Percentiles rank a stretch among this genome's conserved stretches.
These are phyloP conservation scores for Cotesia vestalis DNA, from an alignment of 1,140 invertebrate genomes.

Conservation along the genomic window DNA sequence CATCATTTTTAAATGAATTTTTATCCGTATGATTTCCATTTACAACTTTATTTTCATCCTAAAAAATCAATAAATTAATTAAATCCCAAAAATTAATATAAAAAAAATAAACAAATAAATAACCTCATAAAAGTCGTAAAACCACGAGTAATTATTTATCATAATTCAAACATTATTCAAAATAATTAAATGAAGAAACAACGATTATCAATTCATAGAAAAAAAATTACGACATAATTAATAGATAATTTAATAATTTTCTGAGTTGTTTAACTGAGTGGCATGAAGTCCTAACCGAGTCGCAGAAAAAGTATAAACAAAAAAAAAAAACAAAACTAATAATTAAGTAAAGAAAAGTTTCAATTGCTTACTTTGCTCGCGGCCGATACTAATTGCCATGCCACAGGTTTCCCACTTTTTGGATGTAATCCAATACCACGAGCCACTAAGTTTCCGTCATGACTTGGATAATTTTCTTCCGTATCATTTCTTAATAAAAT, in stretches of 20 bases:
- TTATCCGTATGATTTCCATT: too few relatives aligned
- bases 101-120: too few relatives aligned
- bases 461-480: conserved; percentile 33
- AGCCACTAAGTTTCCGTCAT: conserved; percentile 44
- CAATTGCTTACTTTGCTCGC: conserved; percentile 42
- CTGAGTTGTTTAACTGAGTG: neutral
- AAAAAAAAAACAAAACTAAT: conserved; percentile 8
- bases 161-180: too few relatives aligned
- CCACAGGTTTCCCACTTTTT: conserved; percentile 43
- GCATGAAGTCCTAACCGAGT: conserved; percentile 7
- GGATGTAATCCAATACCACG: conserved; percentile 45
- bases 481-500: conserved; percentile 4
- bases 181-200: neutral
- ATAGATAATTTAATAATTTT: neutral
- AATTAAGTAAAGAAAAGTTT: conserved; percentile 2
- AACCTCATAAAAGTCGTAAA: too few relatives aligned
- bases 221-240: neutral
- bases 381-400: conserved; percentile 49
- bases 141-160: too few relatives aligned
- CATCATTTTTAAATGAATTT: neutral
- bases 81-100: too few relatives aligned
- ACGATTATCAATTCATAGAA: neutral
- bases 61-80: too few relatives aligned
- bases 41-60: too few relatives aligned
- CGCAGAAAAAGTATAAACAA: neutral